These are phyloP conservation scores for Microvelia longipes DNA, from an alignment of 1,140 invertebrate genomes.

Conservation along the genomic window DNA sequence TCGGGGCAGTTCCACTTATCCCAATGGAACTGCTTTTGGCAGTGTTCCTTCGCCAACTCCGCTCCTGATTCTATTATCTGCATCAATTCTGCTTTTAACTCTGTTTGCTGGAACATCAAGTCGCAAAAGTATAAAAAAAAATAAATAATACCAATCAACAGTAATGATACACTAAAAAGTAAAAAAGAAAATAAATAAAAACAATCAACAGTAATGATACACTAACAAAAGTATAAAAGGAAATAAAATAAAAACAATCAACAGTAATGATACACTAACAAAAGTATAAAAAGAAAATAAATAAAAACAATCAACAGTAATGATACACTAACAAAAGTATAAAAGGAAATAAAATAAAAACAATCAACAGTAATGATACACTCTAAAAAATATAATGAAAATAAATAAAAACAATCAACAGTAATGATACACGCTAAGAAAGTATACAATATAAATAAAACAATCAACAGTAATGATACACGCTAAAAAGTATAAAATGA, in stretches of 20 bases:
- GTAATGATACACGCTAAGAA: too few relatives aligned
- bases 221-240: background rate
- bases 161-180: background rate
- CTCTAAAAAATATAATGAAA: background rate
- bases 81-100: background rate
- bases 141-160: background rate
- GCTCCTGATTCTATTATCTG: background rate
- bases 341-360: background rate
- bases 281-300: background rate
- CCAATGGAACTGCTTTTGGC: constrained; percentile 1
- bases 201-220: background rate
- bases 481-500: too few relatives aligned
- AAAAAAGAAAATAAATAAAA: background rate
- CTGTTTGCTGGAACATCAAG: background rate
- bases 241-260: background rate
- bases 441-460: too few relatives aligned
- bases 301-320: background rate
- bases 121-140: background rate
- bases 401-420: background rate
- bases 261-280: background rate
- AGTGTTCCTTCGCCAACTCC: background rate
- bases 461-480: too few relatives aligned
- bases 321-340: background rate
- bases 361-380: background rate
- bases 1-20: background rate